Conservation (phyloP, 2,797 vertebrate genomes). For the Sebastes matsubarae region DNA sequence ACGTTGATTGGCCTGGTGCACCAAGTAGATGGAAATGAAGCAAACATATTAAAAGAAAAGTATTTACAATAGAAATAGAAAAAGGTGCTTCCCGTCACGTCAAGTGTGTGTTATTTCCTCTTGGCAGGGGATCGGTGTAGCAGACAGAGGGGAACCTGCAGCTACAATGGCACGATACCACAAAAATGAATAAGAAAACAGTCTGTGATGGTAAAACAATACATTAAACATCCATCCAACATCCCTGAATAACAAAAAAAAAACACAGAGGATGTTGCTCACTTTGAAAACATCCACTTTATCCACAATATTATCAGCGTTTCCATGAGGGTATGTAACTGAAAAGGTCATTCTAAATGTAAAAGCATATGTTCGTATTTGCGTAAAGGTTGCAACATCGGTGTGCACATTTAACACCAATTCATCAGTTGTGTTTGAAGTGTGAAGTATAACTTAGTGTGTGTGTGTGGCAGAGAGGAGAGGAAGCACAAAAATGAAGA, state of each 20-base stretch:
- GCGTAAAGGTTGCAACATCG: background rate
- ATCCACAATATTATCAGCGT: background rate
- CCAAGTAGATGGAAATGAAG: background rate
- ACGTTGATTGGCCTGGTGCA: background rate
- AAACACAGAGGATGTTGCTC: background rate
- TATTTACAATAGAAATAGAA: background rate
- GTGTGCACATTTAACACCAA: background rate
- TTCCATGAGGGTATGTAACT: background rate
- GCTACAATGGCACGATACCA: background rate
- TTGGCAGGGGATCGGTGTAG: background rate
- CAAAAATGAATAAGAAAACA: background rate
- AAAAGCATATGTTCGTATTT: background rate
- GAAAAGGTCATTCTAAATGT: constrained; percentile 14
- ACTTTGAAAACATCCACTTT: background rate
- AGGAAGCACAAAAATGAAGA: background rate
- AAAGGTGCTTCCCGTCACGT: background rate
- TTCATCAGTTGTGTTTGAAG: background rate
- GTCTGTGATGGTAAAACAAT: background rate
- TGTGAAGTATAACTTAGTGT: background rate
- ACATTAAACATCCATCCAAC: background rate
- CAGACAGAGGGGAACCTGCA: background rate
- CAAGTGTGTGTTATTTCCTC: background rate
- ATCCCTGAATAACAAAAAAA: background rate
- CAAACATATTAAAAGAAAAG: background rate
- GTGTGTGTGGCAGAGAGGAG: background rate